These are phyloP conservation scores for Aleiodes sp. DNA, from an alignment of 1,140 invertebrate species.

Conservation along the genomic window DNA sequence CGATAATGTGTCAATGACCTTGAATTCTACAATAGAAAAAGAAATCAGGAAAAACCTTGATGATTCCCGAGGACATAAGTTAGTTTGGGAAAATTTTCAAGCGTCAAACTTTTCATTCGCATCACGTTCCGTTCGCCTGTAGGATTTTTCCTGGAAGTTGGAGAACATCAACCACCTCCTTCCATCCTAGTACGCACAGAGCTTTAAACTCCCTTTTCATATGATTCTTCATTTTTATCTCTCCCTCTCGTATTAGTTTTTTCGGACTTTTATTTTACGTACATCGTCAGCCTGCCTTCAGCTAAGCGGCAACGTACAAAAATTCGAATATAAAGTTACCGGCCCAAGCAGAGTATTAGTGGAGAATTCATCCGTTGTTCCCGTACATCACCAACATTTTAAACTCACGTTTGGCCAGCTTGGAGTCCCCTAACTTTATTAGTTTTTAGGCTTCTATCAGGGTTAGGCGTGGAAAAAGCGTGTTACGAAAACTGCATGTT, in stretches of 20 bases:
- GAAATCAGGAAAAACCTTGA: not conserved
- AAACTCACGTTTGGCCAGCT: constrained; percentile 52
- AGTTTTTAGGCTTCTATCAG: constrained; percentile 41
- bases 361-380: constrained; percentile 31
- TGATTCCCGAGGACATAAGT: constrained; percentile 6
- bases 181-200: constrained; percentile 9
- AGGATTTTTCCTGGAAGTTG: constrained; percentile 29
- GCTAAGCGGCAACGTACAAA: constrained; percentile 26
- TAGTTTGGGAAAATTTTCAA: constrained; percentile 17
- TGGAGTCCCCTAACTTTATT: constrained; percentile 51
- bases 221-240: constrained; percentile 32
- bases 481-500: constrained; percentile 41
- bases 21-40: not conserved
- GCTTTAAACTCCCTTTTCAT: constrained; percentile 30
- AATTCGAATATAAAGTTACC: constrained; percentile 54
- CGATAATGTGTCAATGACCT: no score
- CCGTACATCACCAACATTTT: constrained; percentile 48
- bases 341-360: constrained; percentile 46
- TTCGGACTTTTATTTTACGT: constrained; percentile 16
- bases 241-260: constrained; percentile 23
- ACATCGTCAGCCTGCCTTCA: constrained; percentile 15
- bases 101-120: constrained; percentile 22
- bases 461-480: constrained; percentile 1
- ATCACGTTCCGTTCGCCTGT: constrained; percentile 5
- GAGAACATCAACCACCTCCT: constrained; percentile 20